These are phyloP conservation scores for Pogonophryne albipinna DNA, from an alignment of 2,797 vertebrate genomes.

Conservation along the genomic window DNA sequence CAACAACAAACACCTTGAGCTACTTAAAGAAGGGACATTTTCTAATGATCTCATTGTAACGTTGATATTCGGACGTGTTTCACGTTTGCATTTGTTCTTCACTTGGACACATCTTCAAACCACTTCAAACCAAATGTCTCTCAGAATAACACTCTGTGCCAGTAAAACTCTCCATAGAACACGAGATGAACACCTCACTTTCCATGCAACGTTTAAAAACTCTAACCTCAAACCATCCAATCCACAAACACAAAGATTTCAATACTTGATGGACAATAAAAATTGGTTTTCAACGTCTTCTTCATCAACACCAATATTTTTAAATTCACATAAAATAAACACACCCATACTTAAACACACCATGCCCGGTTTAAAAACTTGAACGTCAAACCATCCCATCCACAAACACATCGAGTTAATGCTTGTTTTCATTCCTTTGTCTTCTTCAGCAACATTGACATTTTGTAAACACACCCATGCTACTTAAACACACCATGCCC, in stretches of 20 bases:
- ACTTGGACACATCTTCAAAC: background rate
- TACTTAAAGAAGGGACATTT: slow-evolving; percentile 5
- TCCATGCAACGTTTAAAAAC: no score
- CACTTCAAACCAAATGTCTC: background rate
- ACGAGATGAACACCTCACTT: background rate
- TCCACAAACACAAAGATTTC: no score
- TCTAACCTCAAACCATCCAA: no score
- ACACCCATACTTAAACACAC: no score
- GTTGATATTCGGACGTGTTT: background rate
- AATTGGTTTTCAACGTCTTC: no score
- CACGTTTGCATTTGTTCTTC: no score
- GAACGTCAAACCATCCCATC: background rate
- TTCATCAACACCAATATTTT: no score
- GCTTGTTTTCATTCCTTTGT: background rate
- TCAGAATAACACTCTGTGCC: slow-evolving; percentile 1
- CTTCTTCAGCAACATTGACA: background rate
- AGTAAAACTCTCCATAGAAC: background rate
- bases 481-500: slow-evolving; percentile 68
- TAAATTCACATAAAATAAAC: no score
- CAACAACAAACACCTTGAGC: slow-evolving; percentile 5
- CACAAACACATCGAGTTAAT: background rate
- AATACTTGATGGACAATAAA: background rate
- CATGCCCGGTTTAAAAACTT: slow-evolving; percentile 11
- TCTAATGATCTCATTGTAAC: background rate
- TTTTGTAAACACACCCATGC: slow-evolving; percentile 47